phyloP scores from a whole-genome alignment of 2,888 invertebrate species.

The Hyposoter didymator region DNA sequence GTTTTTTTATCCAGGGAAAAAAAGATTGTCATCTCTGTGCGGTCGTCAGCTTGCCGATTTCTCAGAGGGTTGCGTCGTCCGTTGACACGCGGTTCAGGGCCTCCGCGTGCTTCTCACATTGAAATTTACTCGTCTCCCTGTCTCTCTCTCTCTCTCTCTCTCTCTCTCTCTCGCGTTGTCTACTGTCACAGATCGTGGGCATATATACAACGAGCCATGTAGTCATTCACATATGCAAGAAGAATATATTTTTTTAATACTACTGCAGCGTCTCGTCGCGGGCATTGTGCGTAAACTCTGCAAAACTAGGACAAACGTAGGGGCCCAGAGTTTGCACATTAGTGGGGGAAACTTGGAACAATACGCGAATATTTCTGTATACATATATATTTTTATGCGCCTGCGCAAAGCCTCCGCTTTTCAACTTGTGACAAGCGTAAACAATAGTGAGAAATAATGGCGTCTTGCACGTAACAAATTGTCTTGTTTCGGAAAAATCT shows the following conservation, averaged over 20 bases:
- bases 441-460: conserved; percentile 85
- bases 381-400: background rate
- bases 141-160: background rate
- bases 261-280: conserved; percentile 10
- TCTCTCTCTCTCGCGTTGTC: background rate
- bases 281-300: conserved; percentile 85
- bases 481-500: background rate
- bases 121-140: conserved; percentile 36
- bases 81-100: conserved; percentile 74
- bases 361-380: background rate
- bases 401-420: background rate
- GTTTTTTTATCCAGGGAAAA: conserved; percentile 2
- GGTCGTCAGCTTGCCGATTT: conserved; percentile 13
- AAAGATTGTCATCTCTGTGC: conserved; percentile 47
- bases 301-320: conserved; percentile 49
- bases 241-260: background rate
- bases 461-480: background rate
- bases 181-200: conserved; percentile 16
- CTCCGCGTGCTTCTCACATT: conserved; percentile 29
- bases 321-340: conserved; percentile 18
- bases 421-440: conserved; percentile 78
- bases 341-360: conserved; percentile 4
- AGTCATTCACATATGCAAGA: conserved; percentile 22
- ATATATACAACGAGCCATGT: conserved; percentile 8
- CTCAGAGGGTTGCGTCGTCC: conserved; percentile 60